A percentile compares a stretch with the other conserved stretches of the same genome.
phyloP scores from a whole-genome alignment of 2,888 invertebrate genomes.

The Orthosia gothica region DNA sequence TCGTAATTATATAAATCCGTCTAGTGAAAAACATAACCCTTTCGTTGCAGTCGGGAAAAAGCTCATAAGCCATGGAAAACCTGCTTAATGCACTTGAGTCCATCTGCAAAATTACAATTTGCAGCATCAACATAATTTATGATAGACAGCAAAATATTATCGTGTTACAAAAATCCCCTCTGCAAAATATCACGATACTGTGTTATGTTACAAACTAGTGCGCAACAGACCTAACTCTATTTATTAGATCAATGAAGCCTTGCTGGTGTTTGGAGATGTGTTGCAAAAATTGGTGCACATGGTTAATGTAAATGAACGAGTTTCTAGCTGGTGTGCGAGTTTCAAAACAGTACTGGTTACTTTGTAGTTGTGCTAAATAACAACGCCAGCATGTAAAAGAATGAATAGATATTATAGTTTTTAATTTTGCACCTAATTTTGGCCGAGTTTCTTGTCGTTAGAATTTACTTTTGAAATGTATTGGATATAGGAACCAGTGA shows the following conservation, averaged over 20 bases:
- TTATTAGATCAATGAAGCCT: slow-evolving; percentile 41
- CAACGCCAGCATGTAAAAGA: no score
- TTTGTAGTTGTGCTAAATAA: background rate
- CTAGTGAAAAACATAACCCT: no score
- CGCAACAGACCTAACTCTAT: slow-evolving; percentile 15
- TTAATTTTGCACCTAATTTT: no score
- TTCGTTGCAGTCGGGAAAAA: no score
- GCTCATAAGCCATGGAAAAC: no score
- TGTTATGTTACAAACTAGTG: slow-evolving; percentile 25
- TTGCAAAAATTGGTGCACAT: slow-evolving; percentile 32
- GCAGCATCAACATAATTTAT: background rate
- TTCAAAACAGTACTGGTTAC: slow-evolving; percentile 13
- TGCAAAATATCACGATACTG: slow-evolving; percentile 7
- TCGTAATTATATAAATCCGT: no score
- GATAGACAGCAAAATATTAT: background rate
- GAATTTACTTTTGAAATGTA: no score
- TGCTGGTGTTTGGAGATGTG: slow-evolving; percentile 44
- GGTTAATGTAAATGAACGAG: slow-evolving; percentile 27
- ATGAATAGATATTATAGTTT: no score
- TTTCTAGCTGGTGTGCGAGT: slow-evolving; percentile 3
- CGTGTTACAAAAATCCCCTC: background rate
- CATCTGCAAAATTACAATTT: no score
- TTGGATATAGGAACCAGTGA: no score
- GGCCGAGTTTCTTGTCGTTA: no score
- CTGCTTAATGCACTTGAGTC: no score